These are phyloP conservation scores for Philopedon plagiatum DNA, from an alignment of 2,888 invertebrate species.

Conservation along the genomic window DNA sequence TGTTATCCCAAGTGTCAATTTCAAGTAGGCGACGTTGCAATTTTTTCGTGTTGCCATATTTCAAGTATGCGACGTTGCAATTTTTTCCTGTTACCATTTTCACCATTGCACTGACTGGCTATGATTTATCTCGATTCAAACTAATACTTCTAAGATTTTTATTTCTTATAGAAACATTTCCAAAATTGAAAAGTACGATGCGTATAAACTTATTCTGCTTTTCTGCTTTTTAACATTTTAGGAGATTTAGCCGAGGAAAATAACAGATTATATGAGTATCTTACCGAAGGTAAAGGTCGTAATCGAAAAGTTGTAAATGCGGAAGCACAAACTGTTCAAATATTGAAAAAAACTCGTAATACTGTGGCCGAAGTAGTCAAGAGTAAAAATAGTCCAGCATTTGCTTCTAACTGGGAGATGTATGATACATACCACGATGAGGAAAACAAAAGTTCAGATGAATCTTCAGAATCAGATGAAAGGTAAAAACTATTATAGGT, in stretches of 20 bases:
- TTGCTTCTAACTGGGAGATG: slow-evolving; percentile 85
- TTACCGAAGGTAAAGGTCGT: slow-evolving; percentile 78
- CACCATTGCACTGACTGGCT: too few relatives aligned
- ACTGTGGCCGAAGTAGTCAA: slow-evolving; percentile 68
- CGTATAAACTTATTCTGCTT: too few relatives aligned
- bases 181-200: too few relatives aligned
- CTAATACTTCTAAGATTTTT: too few relatives aligned
- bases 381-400: slow-evolving; percentile 71
- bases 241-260: slow-evolving; percentile 71
- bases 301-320: slow-evolving; percentile 77
- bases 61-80: too few relatives aligned
- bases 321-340: slow-evolving; percentile 79
- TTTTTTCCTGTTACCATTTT: too few relatives aligned
- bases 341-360: slow-evolving; percentile 76
- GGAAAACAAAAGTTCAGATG: not conserved
- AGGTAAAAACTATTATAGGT: not conserved
- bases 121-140: too few relatives aligned
- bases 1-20: too few relatives aligned
- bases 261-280: slow-evolving; percentile 78
- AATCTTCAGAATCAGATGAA: slow-evolving; percentile 12
- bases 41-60: too few relatives aligned
- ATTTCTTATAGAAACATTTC: too few relatives aligned
- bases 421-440: slow-evolving; percentile 76
- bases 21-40: too few relatives aligned
- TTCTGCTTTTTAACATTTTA: slow-evolving; percentile 37